Percentiles rank a stretch among this genome's conserved stretches.
Evolutionary conservation across 1,140 invertebrate species (phyloP).

Genomic region (Zophobas atratus): DNA sequence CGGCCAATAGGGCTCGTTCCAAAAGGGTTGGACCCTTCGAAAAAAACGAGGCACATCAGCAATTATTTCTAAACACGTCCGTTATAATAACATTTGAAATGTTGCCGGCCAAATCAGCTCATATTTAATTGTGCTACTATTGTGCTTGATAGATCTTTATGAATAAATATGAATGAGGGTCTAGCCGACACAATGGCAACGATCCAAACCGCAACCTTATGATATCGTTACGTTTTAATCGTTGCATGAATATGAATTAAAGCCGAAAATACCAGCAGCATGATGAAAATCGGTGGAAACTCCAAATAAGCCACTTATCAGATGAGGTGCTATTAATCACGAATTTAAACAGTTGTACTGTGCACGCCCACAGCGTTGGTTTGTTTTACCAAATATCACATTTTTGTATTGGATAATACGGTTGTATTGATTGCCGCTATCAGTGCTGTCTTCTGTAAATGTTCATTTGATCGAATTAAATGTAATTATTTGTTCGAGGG

Average conservation of each 20-base stretch:
- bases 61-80: conserved; percentile 60
- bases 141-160: conserved; percentile 56
- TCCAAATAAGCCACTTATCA: neutral
- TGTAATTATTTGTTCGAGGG: neutral
- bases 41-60: conserved; percentile 45
- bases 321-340: neutral
- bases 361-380: neutral
- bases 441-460: neutral
- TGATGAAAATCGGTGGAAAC: neutral
- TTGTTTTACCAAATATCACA: neutral
- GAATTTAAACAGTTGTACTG: neutral
- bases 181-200: conserved; percentile 7
- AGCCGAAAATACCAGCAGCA: conserved; percentile 6
- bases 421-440: neutral
- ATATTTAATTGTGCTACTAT: conserved; percentile 58
- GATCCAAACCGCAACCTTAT: conserved; percentile 32
- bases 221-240: conserved; percentile 28
- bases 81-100: conserved; percentile 61
- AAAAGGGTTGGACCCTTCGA: conserved; percentile 53
- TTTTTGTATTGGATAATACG: neutral
- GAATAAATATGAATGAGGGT: conserved; percentile 49
- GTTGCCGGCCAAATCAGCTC: conserved; percentile 55
- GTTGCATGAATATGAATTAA: conserved; percentile 11
- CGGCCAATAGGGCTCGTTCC: conserved; percentile 50
- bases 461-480: neutral